Evolutionary conservation across 2,113 vertebrate genomes (phyloP), one percentile per base, ranked within the genome.

Genomic region (Ciconia maguari): DNA sequence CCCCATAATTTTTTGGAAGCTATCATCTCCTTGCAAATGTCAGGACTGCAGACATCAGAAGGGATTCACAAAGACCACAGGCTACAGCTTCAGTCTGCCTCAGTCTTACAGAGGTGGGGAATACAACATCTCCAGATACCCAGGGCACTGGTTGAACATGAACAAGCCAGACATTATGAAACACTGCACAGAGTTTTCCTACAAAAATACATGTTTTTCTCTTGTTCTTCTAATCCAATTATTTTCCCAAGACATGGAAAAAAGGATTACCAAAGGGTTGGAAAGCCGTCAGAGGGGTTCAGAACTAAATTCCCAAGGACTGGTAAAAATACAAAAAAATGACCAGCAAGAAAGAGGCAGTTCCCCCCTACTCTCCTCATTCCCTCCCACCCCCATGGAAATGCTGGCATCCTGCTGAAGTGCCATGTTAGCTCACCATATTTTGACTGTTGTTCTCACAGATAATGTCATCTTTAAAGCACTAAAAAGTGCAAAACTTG

Each of bases 91-190:
- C n/a, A 48, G 49, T 49, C 44, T 83, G 44, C 60, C 46, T 60
- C 32, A 55, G 36, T 42, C 66, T 68, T 36, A 32, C 6, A 61
- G 34, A 79, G 36, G 13, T 27, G 17, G 11, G 46, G 36, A 87
- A 68, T 6, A 74, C 4, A 83, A 4, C 38, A 83, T 10, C 36
- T 71, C 30, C 18, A 61, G 36, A 34, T 32, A 75, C 7, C 32
- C 51, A 71, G 51, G 51, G 24, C 64, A 86, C 38, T 0, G 0
- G 16, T 0, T 68, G 60, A 86, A 70, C 42, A 49, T 0, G 13
- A 90, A 55, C 24, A 87, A 93, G 32, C 30, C 62, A 89, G 29
- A 62, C 9, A 22, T 57, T 13, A 66, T 1, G 8, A 79, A 92
- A 83, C 57, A 58, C 30, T 32, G 22, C 15, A 51, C 8, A 72